Evolutionary conservation across 2,888 invertebrate genomes (phyloP).

Genomic region (Lypha dubia): DNA sequence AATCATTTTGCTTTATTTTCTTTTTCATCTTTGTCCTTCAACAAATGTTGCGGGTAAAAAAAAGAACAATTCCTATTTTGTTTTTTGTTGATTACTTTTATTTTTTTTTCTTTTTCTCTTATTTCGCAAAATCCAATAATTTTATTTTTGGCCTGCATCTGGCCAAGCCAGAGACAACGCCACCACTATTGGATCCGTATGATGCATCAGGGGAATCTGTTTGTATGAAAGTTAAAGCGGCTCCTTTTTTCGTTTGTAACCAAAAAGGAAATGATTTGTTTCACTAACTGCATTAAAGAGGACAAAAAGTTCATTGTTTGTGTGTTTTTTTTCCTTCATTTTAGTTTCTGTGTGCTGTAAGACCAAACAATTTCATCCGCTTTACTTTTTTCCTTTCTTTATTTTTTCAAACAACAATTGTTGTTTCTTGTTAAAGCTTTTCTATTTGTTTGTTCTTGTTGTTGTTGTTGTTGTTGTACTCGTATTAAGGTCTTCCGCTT

Average conservation of each 20-base stretch:
- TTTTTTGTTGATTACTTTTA: no score
- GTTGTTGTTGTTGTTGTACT: neutral
- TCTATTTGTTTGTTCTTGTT: conserved; percentile 4
- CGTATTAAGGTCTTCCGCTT: conserved; percentile 40
- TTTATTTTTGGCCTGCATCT: conserved; percentile 14
- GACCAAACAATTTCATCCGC: conserved; percentile 6
- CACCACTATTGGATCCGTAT: neutral
- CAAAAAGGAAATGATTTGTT: conserved; percentile 39
- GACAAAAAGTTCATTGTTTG: no score
- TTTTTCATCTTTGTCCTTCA: no score
- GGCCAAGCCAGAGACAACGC: neutral
- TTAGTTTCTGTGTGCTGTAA: neutral
- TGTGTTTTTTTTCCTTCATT: neutral
- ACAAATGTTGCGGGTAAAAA: no score
- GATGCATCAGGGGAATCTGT: neutral
- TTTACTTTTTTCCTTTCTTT: conserved; percentile 2
- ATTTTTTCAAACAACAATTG: neutral
- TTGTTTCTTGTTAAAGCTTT: neutral
- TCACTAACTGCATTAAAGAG: conserved; percentile 6
- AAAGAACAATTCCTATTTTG: no score
- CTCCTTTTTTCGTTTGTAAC: conserved; percentile 23
- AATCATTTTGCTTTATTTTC: no score
- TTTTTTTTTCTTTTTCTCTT: no score
- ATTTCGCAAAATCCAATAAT: conserved; percentile 10
- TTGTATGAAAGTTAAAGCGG: neutral